A percentile compares a stretch with the other conserved stretches of the same genome.
phyloP scores from a whole-genome alignment of 2,113 vertebrate genomes.

The Chinchilla lanigera region DNA sequence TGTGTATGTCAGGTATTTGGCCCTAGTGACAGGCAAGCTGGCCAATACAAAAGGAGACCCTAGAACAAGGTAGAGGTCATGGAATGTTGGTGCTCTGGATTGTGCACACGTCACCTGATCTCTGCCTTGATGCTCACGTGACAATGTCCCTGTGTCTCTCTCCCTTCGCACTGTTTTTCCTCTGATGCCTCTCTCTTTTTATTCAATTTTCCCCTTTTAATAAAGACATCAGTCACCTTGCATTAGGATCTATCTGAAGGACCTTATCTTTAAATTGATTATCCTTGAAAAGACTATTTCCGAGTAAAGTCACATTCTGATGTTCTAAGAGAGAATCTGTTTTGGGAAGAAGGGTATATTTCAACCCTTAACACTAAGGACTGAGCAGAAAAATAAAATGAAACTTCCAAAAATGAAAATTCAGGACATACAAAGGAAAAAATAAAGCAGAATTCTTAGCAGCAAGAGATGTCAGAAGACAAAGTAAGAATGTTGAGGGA shows the following conservation, averaged over 20 bases:
- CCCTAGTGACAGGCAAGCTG: background rate
- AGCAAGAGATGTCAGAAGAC: background rate
- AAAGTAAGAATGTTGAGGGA: conserved; percentile 2
- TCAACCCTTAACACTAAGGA: background rate
- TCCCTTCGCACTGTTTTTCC: background rate
- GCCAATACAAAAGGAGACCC: background rate
- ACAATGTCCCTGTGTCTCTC: background rate
- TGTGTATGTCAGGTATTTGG: background rate
- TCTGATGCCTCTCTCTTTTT: background rate
- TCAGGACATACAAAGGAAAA: background rate
- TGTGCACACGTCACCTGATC: background rate
- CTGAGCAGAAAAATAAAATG: background rate
- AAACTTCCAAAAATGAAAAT: conserved; percentile 18
- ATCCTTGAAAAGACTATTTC: background rate
- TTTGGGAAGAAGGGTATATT: background rate
- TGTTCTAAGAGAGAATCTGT: background rate
- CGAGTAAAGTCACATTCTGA: conserved; percentile 6
- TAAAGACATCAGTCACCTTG: background rate
- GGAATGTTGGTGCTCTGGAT: background rate
- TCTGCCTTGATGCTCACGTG: background rate
- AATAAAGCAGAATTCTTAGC: conserved; percentile 7
- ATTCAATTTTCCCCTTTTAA: background rate
- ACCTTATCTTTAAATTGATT: background rate
- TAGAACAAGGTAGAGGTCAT: background rate
- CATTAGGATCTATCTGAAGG: background rate